Percentiles rank a stretch among this genome's conserved stretches.
These are phyloP conservation scores for Eremophila alpestris DNA, from an alignment of 2,797 vertebrate species.

Conservation along the genomic window DNA sequence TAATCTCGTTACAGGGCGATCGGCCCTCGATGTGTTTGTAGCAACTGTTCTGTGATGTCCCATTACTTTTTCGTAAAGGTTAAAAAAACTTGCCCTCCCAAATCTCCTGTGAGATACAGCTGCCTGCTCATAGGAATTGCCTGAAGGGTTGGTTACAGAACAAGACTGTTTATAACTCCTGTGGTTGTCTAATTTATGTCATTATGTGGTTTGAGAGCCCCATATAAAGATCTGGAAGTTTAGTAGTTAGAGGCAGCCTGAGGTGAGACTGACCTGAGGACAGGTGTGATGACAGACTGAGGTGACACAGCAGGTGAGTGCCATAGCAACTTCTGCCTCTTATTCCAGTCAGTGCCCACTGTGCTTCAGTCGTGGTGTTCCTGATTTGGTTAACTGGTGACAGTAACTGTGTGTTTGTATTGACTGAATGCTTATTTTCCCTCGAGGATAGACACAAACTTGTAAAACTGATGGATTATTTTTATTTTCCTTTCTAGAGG, in stretches of 20 bases:
- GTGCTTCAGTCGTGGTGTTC: rapidly evolving
- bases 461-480: rapidly evolving
- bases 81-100: background rate
- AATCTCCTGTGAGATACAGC: too few species aligned
- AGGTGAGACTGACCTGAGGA: background rate
- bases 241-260: background rate
- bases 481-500: constrained; percentile 72
- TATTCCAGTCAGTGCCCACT: background rate
- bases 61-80: background rate
- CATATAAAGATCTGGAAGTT: background rate
- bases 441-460: background rate
- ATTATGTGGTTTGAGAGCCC: background rate
- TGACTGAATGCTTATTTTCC: background rate
- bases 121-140: background rate
- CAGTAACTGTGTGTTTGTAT: background rate
- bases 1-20: rapidly evolving
- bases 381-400: background rate
- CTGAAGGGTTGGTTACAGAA: background rate
- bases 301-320: background rate
- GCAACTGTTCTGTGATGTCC: background rate
- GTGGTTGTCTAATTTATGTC: background rate
- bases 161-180: background rate
- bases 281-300: background rate
- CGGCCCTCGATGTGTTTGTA: background rate
- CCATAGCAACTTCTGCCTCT: background rate